Conservation (phyloP, 1,140 invertebrate genomes). For the Drosophila parvula region DNA sequence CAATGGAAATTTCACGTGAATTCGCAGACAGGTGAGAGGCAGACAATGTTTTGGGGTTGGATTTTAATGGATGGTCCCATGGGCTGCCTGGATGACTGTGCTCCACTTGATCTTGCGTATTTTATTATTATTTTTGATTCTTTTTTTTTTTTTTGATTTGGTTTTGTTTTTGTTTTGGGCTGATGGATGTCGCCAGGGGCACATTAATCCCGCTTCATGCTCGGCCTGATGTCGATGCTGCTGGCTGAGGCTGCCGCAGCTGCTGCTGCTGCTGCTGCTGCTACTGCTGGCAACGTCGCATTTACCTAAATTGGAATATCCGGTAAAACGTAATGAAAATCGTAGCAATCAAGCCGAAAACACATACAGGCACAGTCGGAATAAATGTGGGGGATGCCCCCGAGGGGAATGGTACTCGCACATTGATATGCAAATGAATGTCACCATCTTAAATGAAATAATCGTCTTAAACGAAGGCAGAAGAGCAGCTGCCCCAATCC, state of each 20-base stretch:
- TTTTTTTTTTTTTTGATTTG: constrained; percentile 28
- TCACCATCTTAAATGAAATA: constrained; percentile 82
- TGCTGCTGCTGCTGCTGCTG: constrained; percentile 13
- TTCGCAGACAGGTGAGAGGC: constrained; percentile 42
- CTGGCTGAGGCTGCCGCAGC: constrained; percentile 8
- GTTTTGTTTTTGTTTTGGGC: constrained; percentile 21
- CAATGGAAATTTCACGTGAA: constrained; percentile 33
- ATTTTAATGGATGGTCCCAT: constrained; percentile 20
- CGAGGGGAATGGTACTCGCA: constrained; percentile 21
- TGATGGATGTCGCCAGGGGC: constrained; percentile 55
- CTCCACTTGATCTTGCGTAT: constrained; percentile 75
- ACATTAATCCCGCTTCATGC: constrained; percentile 72
- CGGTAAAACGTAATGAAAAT: constrained; percentile 83
- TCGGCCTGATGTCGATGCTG: constrained; percentile 34
- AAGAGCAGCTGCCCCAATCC: constrained; percentile 23
- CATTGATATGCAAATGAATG: constrained; percentile 83
- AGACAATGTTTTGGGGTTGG: background rate
- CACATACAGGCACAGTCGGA: constrained; percentile 37
- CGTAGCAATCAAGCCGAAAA: constrained; percentile 79
- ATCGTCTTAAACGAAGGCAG: constrained; percentile 77
- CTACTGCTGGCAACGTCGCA: constrained; percentile 75
- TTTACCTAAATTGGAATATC: constrained; percentile 84
- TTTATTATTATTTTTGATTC: constrained; percentile 1
- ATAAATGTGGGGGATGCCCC: constrained; percentile 18
- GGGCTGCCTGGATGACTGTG: constrained; percentile 53